Evolutionary conservation across 2,113 vertebrate species (phyloP), one percentile per base, ranked within the genome.

Genomic region (Barnardius zonarius): DNA sequence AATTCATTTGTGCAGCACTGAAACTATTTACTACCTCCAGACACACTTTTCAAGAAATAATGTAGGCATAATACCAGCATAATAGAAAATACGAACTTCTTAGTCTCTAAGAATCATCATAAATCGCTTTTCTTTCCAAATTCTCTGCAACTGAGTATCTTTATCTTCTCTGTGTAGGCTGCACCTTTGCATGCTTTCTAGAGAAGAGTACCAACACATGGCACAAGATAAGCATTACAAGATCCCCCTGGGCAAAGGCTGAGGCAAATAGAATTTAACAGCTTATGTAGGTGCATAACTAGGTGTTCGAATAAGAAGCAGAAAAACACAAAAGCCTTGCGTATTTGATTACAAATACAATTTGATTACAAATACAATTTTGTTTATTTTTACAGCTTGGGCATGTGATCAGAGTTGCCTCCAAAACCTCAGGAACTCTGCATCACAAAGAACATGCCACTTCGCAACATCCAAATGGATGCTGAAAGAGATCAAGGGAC

Each of bases 61-160:
- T 6, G 30, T 1, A 4, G 41, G 30, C 4, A 4, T 17, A 66
- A 39, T 8, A 35, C 1, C 3, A 49, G 35, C 19, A 37, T 17
- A 81, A 78, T 0, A 49, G 23, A 78, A 83, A 81, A 72, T 0
- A 41, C 0, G 0, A n/a, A 57, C 28, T 81, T 43, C 27, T 51
- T 49, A 41, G 57, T 46, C 67, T 52, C 48, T 11, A 69, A 73
- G 39, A 79, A 67, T 63, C 24, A 59, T 8, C 51, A 46, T 44
- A 43, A 83, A 44, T 15, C 41, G 22, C 22, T 85, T 79, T 76
- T 55, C 57, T 61, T 79, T 35, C 37, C 54, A 88, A 11, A 30
- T 57, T 55, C n/a, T 46, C 51, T 51, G 31, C 28, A 70, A 44
- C 13, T 30, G 18, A 66, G 0, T n/a, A 10, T 18, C 48, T 62